Evolutionary conservation across 1,140 invertebrate genomes (phyloP), one percentile per base, ranked within the genome.

Genomic region (Penaeus indicus): DNA sequence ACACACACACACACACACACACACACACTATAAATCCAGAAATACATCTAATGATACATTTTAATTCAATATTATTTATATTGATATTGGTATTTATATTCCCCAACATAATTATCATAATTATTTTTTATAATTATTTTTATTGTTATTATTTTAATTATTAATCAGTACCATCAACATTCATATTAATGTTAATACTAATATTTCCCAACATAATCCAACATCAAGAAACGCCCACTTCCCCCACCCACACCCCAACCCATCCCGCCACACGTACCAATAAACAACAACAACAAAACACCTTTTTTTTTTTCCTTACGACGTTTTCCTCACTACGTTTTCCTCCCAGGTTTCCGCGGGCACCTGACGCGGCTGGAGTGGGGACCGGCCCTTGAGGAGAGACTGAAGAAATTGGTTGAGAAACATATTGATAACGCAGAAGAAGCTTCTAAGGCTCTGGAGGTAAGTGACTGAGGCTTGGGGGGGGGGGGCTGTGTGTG

Each of bases 321-420:
- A 21, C 84, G 19, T 79, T 84, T n/a, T 80, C 63, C 38, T 62
- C 61, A 77, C 22, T 32, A 11, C 21, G 32, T 18, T 38, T 54
- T 27, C 89, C 80, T 60, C 11, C 91, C 91, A 22, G 95, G 95
- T 92, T 95, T 95, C 92, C 93, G 95, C 90, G 95, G 95, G 3
- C 95, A 95, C 91, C 94, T 94, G 1, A 95, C 95, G 5, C 92
- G 95, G 38, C 94, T 95, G 89, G 94, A 94, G 90, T 95, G 95
- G 92, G 94, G 94, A 16, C 94, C 93, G 69, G 93, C 94, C 25
- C 92, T 94, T 38, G 94, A 95, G 87, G 94, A 91, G 91, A 94
- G 93, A 84, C 92, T 92, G 16, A 91, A 90, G 8, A 86, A 87
- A 91, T 80, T 93, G 93, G 79, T 92, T 92, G 64, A 93, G 92